Percentiles rank a stretch among this genome's conserved stretches.
Conservation (phyloP, 2,113 vertebrate genomes). For the Phaethornis superciliosus region DNA sequence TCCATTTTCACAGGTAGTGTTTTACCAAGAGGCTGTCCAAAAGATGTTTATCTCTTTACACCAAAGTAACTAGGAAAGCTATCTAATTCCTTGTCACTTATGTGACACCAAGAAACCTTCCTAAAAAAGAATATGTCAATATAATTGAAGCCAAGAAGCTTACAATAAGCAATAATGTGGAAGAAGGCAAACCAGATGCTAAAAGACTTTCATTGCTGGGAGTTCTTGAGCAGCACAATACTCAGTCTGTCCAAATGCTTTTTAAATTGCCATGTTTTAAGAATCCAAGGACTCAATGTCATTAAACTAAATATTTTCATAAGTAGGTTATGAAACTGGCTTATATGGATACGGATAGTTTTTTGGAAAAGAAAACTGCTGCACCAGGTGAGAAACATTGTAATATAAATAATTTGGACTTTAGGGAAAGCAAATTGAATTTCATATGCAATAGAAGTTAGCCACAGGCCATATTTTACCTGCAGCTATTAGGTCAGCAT, state of each 20-base stretch:
- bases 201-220: not conserved
- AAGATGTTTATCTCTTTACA: not conserved
- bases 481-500: not conserved
- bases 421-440: not conserved
- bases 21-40: not conserved
- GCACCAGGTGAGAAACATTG: not conserved
- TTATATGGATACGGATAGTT: not conserved
- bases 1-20: not conserved
- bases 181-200: not conserved
- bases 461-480: not conserved
- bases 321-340: not conserved
- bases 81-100: not conserved
- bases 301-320: not conserved
- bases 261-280: not conserved
- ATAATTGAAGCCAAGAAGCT: not conserved
- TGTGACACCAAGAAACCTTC: not conserved
- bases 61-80: not conserved
- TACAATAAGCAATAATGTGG: not conserved
- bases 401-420: not conserved
- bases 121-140: not conserved
- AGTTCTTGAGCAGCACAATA: not conserved
- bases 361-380: not conserved
- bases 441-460: not conserved
- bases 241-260: not conserved
- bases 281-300: not conserved